Evolutionary conservation across 2,888 invertebrate species (phyloP), one percentile per base, ranked within the genome.

Genomic region (Pyrgus malvae): DNA sequence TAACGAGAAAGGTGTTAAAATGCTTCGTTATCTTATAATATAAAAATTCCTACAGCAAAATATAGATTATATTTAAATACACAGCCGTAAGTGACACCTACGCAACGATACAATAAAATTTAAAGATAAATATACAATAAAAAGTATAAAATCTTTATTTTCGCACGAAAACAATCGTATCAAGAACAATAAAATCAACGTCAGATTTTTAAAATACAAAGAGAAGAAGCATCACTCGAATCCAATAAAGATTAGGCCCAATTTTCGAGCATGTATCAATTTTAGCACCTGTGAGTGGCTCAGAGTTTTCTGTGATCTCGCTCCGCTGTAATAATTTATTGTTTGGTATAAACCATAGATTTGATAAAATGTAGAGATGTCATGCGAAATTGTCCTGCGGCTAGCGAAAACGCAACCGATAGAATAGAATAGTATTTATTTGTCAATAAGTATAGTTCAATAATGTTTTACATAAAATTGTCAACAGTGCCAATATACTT

Each of bases 241-340:
- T 33, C 12, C 46, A 56, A 57, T 56, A 54, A 50, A 56, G 37
- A 38, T 54, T 50, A 54, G 31, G 46, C n/a, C 14, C 29, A 44
- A 56, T 58, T 54, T 58, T 56, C 53, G 51, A 49, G 25, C 2
- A 16, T 31, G 31, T 59, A 41, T 42, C 14, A 56, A 56, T 56
- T 58, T 58, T 38, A 56, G 57, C 60, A 60, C 60, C 60, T 60
- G 56, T 12, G 21, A 6, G 21, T 5, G 12, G n/a, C 25, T 3
- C 11, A 3, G n/a, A 31, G n/a, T 14, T 11, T 33, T 16, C 8
- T 29, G 9, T 19, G 14, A 40, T 48, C 40, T 14, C 9, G 3
- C 16, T n/a, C 17, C 37, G 17, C 16, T 17, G 21, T 29, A 29
- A 42, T 21, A 29, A 3, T 11, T 1, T 27, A 21, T 23, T 40